Conservation (phyloP, 2,113 vertebrate genomes). For the Atractosteus spatula region DNA sequence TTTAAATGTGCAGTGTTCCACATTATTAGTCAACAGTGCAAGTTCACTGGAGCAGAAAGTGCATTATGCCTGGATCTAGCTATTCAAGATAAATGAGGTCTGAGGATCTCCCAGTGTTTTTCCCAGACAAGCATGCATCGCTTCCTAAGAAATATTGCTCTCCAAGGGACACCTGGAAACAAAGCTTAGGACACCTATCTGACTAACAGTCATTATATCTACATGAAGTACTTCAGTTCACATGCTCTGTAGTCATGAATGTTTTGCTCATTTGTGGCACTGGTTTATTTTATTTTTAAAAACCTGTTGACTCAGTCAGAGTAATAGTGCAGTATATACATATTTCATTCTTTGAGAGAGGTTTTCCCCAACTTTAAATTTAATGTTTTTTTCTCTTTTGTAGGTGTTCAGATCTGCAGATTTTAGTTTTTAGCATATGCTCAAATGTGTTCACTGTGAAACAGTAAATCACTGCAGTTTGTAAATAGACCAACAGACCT, state of each 20-base stretch:
- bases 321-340: no score
- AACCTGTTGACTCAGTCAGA: no score
- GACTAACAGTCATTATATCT: conserved; percentile 38
- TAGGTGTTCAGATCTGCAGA: no score
- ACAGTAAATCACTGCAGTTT: no score
- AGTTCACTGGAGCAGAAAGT: conserved; percentile 20
- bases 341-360: no score
- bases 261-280: conserved; percentile 34
- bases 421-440: no score
- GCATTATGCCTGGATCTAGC: conserved; percentile 22
- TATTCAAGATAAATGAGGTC: conserved; percentile 46
- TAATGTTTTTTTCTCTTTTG: no score
- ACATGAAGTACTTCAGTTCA: conserved; percentile 24
- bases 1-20: conserved; percentile 42
- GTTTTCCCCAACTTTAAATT: no score
- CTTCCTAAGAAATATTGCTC: conserved; percentile 31
- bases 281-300: conserved; percentile 30
- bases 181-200: conserved; percentile 40
- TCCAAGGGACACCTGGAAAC: conserved; percentile 19
- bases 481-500: no score
- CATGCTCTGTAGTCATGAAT: conserved; percentile 10
- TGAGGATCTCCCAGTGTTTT: conserved; percentile 38
- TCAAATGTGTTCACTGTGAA: no score
- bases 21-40: conserved; percentile 42
- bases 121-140: conserved; percentile 36